Evolutionary conservation across 2,797 vertebrate species (phyloP).

Genomic region (Oophaga sylvatica): DNA sequence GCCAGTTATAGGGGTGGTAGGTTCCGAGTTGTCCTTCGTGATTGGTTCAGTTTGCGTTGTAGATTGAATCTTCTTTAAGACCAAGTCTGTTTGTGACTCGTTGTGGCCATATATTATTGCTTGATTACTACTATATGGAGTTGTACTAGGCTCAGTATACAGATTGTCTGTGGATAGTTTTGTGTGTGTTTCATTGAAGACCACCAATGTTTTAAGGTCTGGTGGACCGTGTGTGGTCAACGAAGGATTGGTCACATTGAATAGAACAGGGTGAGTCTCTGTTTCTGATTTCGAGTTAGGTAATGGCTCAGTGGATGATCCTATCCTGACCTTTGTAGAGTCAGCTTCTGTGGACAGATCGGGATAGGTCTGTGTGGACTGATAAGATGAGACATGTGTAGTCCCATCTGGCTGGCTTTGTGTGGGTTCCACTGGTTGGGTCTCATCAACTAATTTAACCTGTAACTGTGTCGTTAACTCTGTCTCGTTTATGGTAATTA

Average conservation of each 20-base stretch:
- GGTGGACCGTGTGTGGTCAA: background rate
- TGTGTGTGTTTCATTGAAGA: background rate
- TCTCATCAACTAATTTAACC: background rate
- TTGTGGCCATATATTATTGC: background rate
- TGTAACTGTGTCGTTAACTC: slow-evolving; percentile 1
- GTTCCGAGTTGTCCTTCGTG: background rate
- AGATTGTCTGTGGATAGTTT: background rate
- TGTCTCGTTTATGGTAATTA: background rate
- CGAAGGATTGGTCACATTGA: background rate
- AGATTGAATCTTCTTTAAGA: background rate
- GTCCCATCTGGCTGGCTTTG: background rate
- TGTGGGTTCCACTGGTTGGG: background rate
- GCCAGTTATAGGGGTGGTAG: background rate
- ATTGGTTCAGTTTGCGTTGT: background rate
- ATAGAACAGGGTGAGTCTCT: background rate
- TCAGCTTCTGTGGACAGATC: background rate
- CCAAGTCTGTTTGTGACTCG: background rate
- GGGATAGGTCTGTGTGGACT: background rate
- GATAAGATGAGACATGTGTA: background rate
- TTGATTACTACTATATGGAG: background rate
- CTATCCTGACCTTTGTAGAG: background rate
- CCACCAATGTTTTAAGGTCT: background rate
- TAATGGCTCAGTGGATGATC: background rate
- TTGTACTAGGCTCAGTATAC: background rate
- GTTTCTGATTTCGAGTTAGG: background rate